Percentiles rank a stretch among this genome's conserved stretches.
Evolutionary conservation across 2,113 vertebrate genomes (phyloP).

Genomic region (Syngnathus scovelli): DNA sequence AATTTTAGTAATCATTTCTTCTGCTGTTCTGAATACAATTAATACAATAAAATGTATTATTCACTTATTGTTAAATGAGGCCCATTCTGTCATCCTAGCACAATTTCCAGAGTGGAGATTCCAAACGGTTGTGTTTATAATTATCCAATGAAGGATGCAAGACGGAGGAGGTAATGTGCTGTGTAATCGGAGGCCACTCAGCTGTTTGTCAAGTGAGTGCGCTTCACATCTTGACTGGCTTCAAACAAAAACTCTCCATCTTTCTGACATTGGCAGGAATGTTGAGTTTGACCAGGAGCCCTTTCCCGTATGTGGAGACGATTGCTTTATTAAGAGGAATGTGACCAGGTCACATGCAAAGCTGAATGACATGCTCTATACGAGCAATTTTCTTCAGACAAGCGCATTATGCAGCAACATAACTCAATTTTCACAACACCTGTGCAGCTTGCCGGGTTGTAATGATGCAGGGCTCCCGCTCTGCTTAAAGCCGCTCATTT

Average conservation of each 20-base stretch:
- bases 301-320: slow-evolving; percentile 38
- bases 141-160: slow-evolving; percentile 20
- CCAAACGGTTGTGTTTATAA: slow-evolving; percentile 10
- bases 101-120: slow-evolving; percentile 7
- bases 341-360: slow-evolving; percentile 64
- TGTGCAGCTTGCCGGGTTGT: background rate
- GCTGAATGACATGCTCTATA: slow-evolving; percentile 55
- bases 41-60: background rate
- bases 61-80: background rate
- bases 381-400: slow-evolving; percentile 36
- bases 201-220: slow-evolving; percentile 32
- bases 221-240: slow-evolving; percentile 37
- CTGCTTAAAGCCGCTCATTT: background rate
- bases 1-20: too few relatives aligned
- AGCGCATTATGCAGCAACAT: slow-evolving; percentile 16
- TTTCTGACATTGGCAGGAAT: slow-evolving; percentile 32
- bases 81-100: slow-evolving; percentile 11
- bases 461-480: background rate
- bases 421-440: slow-evolving; percentile 2
- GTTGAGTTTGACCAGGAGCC: slow-evolving; percentile 46
- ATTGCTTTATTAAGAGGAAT: slow-evolving; percentile 65
- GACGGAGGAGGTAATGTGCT: slow-evolving; percentile 16
- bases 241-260: slow-evolving; percentile 39
- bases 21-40: background rate
- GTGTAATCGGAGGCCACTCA: slow-evolving; percentile 31